phyloP scores from a whole-genome alignment of 2,888 invertebrate genomes.

The Phragmatobia fuliginosa region DNA sequence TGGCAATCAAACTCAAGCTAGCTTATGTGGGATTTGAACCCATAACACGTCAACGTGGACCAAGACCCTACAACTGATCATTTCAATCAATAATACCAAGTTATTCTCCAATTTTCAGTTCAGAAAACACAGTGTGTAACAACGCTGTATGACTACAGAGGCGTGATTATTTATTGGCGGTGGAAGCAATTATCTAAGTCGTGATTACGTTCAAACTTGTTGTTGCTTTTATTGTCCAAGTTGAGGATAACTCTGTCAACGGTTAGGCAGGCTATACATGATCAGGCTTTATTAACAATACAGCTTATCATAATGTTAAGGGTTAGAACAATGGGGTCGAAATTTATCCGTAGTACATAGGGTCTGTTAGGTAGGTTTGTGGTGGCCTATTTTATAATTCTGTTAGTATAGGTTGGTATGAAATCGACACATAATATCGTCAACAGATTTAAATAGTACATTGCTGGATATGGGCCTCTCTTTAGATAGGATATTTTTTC shows the following conservation, averaged over 20 bases:
- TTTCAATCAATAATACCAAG: neutral
- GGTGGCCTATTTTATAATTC: too few relatives aligned
- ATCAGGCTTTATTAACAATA: neutral
- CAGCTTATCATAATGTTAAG: neutral
- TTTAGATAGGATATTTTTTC: too few relatives aligned
- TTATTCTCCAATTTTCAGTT: neutral
- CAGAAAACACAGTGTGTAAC: neutral
- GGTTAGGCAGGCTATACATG: neutral
- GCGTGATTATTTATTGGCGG: slow-evolving; percentile 40
- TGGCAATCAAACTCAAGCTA: too few relatives aligned
- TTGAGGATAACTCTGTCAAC: slow-evolving; percentile 36
- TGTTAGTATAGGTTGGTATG: too few relatives aligned
- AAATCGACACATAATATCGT: too few relatives aligned
- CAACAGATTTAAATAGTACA: too few relatives aligned
- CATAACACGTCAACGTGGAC: too few relatives aligned
- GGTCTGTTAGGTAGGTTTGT: neutral
- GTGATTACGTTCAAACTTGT: slow-evolving; percentile 40
- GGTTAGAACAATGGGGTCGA: neutral
- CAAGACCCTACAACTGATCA: too few relatives aligned
- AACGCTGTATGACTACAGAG: slow-evolving; percentile 6
- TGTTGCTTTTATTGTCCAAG: slow-evolving; percentile 33
- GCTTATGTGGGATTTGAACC: too few relatives aligned
- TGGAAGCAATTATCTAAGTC: slow-evolving; percentile 42
- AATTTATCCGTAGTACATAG: neutral
- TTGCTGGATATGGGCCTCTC: too few relatives aligned